Percentiles rank a stretch among this genome's conserved stretches.
Evolutionary conservation across 2,113 vertebrate genomes (phyloP).

Genomic region (Fulmarus glacialis): DNA sequence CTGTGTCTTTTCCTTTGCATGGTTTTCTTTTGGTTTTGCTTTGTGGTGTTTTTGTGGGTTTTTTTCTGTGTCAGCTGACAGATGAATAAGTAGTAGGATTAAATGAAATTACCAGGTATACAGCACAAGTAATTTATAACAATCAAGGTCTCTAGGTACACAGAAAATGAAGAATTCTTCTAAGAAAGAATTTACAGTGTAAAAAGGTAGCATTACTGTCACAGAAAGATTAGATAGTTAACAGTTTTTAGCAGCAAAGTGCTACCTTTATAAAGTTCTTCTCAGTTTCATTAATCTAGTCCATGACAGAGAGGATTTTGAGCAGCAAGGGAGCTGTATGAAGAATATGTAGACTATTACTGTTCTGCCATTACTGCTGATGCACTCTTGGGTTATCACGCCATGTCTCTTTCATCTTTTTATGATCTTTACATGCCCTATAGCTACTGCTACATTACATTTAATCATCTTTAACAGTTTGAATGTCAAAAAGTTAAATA

Average conservation of each 20-base stretch:
- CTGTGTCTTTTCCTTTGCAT: background rate
- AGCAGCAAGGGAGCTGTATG: slow-evolving; percentile 44
- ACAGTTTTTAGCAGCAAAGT: slow-evolving; percentile 52
- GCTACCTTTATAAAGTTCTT: slow-evolving; percentile 55
- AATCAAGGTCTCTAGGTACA: slow-evolving; percentile 24
- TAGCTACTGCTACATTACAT: slow-evolving; percentile 48
- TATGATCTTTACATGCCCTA: slow-evolving; percentile 57
- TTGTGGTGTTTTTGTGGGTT: background rate
- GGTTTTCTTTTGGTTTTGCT: background rate
- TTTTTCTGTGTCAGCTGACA: background rate
- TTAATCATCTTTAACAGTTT: slow-evolving; percentile 66
- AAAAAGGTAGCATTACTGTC: slow-evolving; percentile 45
- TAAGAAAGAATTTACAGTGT: slow-evolving; percentile 2
- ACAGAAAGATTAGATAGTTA: slow-evolving; percentile 54
- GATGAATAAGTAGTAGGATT: background rate
- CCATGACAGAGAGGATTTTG: slow-evolving; percentile 18
- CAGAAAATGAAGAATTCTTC: slow-evolving; percentile 30
- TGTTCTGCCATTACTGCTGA: slow-evolving; percentile 43
- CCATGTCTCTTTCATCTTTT: slow-evolving; percentile 60
- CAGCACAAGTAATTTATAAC: slow-evolving; percentile 37
- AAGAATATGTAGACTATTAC: slow-evolving; percentile 50
- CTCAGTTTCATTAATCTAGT: slow-evolving; percentile 63
- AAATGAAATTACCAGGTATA: slow-evolving; percentile 32
- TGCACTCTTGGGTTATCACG: slow-evolving; percentile 43
- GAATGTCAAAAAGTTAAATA: slow-evolving; percentile 68